These are phyloP conservation scores for Drosophila rhopaloa DNA, from an alignment of 1,140 invertebrate genomes.

Conservation along the genomic window DNA sequence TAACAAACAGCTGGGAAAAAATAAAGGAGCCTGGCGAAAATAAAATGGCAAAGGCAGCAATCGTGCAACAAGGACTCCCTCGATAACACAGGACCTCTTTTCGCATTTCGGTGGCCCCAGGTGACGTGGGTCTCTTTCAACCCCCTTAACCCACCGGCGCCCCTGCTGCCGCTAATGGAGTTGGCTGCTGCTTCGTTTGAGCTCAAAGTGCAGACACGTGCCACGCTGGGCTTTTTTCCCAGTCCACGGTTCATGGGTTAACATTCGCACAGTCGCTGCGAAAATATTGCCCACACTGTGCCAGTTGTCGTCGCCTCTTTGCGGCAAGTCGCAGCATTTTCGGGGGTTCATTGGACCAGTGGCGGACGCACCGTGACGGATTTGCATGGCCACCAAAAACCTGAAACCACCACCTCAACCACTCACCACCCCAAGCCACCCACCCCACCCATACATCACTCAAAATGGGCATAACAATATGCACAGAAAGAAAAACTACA, in stretches of 20 bases:
- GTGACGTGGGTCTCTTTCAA: slow-evolving; percentile 29
- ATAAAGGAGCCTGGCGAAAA: slow-evolving; percentile 11
- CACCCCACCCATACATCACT: slow-evolving; percentile 63
- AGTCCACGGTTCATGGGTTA: slow-evolving; percentile 25
- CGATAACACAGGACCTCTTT: slow-evolving; percentile 7
- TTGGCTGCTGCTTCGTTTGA: slow-evolving; percentile 65
- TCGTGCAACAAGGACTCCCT: slow-evolving; percentile 32
- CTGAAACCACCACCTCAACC: slow-evolving; percentile 42
- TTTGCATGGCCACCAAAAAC: slow-evolving; percentile 63
- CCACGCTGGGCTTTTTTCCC: slow-evolving; percentile 33
- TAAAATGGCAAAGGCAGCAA: slow-evolving; percentile 30
- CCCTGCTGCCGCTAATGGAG: slow-evolving; percentile 47
- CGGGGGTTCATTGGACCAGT: slow-evolving; percentile 55
- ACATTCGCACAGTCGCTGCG: slow-evolving; percentile 55
- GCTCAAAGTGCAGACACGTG: slow-evolving; percentile 80
- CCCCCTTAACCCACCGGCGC: neutral
- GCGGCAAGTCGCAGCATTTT: slow-evolving; percentile 20
- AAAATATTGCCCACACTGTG: slow-evolving; percentile 52
- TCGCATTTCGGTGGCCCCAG: slow-evolving; percentile 44
- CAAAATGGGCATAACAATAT: slow-evolving; percentile 71
- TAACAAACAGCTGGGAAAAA: slow-evolving; percentile 43
- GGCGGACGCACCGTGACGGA: slow-evolving; percentile 67
- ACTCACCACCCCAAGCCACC: slow-evolving; percentile 34
- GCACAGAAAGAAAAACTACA: slow-evolving; percentile 19
- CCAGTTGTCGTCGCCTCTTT: slow-evolving; percentile 54